Evolutionary conservation across 2,888 invertebrate genomes (phyloP).

Genomic region (Eupithecia vulgata): DNA sequence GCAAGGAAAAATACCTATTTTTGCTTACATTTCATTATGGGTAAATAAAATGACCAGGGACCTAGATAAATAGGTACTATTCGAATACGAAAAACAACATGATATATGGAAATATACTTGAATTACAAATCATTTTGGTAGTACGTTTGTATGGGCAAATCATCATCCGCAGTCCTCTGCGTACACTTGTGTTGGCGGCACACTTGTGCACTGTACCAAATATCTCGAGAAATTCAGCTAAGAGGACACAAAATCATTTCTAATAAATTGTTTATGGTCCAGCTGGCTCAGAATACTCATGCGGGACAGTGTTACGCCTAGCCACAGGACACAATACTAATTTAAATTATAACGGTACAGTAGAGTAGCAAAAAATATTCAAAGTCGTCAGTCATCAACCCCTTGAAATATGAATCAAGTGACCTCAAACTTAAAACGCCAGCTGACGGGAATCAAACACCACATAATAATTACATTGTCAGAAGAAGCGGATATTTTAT

Average conservation of each 20-base stretch:
- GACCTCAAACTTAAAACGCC: constrained; percentile 30
- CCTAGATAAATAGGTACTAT: too few species aligned
- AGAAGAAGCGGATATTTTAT: constrained; percentile 48
- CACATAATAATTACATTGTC: constrained; percentile 47
- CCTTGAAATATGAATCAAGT: constrained; percentile 23
- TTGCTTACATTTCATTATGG: too few species aligned
- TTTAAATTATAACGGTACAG: neutral
- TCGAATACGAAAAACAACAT: too few species aligned
- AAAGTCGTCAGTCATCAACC: constrained; percentile 8
- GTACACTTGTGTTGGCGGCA: too few species aligned
- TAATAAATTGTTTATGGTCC: neutral
- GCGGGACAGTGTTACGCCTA: too few species aligned
- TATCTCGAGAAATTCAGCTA: neutral
- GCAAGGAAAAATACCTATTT: too few species aligned
- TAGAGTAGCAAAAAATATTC: neutral
- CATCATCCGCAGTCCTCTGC: too few species aligned
- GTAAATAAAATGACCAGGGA: too few species aligned
- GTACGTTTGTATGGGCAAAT: too few species aligned
- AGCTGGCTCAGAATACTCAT: neutral
- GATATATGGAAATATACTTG: too few species aligned
- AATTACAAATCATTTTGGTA: too few species aligned
- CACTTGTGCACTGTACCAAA: neutral
- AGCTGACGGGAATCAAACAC: constrained; percentile 49
- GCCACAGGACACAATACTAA: too few species aligned
- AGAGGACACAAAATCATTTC: neutral